phyloP scores from a whole-genome alignment of 2,797 vertebrate genomes.

The Bradypodion ventrale region DNA sequence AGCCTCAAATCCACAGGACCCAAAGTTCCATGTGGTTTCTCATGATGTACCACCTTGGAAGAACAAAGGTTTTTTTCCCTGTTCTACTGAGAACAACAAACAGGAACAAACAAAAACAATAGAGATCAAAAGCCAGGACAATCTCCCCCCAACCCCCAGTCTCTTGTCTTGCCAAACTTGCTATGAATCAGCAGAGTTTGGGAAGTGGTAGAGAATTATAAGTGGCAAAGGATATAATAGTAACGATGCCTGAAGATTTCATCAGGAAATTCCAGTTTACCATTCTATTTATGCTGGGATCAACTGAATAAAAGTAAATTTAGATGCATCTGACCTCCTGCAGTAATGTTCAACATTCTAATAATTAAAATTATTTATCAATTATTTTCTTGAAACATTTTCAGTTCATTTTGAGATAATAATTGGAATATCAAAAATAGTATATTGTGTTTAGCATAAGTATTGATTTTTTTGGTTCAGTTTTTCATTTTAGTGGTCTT shows the following conservation, averaged over 20 bases:
- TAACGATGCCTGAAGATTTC: background rate
- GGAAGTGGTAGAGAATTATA: background rate
- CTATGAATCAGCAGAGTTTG: background rate
- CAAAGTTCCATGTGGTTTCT: background rate
- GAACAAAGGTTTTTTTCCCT: background rate
- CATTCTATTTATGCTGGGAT: background rate
- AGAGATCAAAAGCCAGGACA: background rate
- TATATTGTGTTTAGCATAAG: background rate
- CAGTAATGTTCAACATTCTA: background rate
- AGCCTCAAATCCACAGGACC: background rate
- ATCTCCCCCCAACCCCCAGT: background rate
- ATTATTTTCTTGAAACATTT: background rate
- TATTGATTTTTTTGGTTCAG: background rate
- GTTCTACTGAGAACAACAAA: background rate
- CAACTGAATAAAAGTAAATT: background rate
- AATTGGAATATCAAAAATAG: background rate
- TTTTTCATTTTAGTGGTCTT: conserved; percentile 23
- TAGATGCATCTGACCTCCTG: background rate
- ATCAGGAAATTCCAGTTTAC: background rate
- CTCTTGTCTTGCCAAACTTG: background rate
- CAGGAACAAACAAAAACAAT: background rate
- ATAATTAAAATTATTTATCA: background rate
- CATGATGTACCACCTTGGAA: background rate
- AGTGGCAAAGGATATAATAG: background rate
- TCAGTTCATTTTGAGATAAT: conserved; percentile 12